phyloP scores from a whole-genome alignment of 2,888 invertebrate species.

The Ischnus inquisitorius region DNA sequence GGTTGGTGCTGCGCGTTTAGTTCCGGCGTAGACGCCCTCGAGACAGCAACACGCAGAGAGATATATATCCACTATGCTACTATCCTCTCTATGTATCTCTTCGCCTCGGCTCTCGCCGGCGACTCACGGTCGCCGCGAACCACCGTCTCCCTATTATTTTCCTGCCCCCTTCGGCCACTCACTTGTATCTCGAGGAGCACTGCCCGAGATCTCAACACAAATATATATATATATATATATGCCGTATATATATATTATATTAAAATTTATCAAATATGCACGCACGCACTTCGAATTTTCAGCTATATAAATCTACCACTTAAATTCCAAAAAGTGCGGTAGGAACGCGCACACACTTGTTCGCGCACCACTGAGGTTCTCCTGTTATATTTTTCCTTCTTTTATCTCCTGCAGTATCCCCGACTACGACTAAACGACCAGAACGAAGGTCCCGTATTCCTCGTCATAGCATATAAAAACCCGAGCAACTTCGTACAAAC shows the following conservation, averaged over 20 bases:
- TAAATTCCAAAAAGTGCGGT: constrained; percentile 24
- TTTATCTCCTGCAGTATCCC: constrained; percentile 56
- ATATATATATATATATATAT: constrained; percentile 9
- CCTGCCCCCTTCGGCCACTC: constrained; percentile 8
- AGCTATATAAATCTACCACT: neutral
- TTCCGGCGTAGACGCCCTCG: constrained; percentile 69
- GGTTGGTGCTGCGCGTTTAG: constrained; percentile 54
- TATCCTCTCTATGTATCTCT: neutral
- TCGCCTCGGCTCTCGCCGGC: constrained; percentile 50
- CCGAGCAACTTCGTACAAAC: neutral
- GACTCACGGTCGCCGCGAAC: constrained; percentile 43
- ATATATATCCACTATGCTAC: neutral
- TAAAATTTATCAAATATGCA: constrained; percentile 25
- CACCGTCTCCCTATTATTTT: constrained; percentile 29
- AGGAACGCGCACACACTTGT: constrained; percentile 17
- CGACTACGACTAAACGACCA: constrained; percentile 40
- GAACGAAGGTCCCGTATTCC: constrained; percentile 49
- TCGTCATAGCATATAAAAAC: constrained; percentile 59
- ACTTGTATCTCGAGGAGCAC: constrained; percentile 6
- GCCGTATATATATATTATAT: constrained; percentile 23
- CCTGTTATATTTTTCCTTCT: neutral
- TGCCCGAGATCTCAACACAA: constrained; percentile 23
- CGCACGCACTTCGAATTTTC: constrained; percentile 8
- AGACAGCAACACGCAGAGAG: constrained; percentile 47
- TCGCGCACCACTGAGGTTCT: constrained; percentile 16